Evolutionary conservation across 1,140 invertebrate species (phyloP).

Genomic region (Bicyclus anynana): DNA sequence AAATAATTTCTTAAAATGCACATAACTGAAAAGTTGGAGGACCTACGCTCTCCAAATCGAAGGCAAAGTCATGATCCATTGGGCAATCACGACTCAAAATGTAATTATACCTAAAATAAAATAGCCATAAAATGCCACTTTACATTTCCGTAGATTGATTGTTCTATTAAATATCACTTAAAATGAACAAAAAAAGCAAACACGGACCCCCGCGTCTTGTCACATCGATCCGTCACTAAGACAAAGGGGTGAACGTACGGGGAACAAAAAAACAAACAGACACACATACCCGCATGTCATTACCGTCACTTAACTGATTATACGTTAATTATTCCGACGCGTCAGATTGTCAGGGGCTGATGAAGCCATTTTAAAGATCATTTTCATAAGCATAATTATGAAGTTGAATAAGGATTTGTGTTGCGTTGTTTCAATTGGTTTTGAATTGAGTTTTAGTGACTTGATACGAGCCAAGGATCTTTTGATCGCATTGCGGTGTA

Average conservation of each 20-base stretch:
- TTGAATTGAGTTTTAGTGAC: slow-evolving; percentile 14
- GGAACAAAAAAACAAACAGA: slow-evolving; percentile 38
- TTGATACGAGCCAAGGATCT: too few relatives aligned
- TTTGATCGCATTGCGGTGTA: too few relatives aligned
- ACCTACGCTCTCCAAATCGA: too few relatives aligned
- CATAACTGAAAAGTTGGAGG: too few relatives aligned
- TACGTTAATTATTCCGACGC: slow-evolving; percentile 38
- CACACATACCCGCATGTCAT: slow-evolving; percentile 41
- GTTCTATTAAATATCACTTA: slow-evolving; percentile 1
- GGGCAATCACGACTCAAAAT: too few relatives aligned
- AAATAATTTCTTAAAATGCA: too few relatives aligned
- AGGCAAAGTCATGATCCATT: too few relatives aligned
- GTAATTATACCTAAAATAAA: too few relatives aligned
- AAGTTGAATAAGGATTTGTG: slow-evolving; percentile 22
- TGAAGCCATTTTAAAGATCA: slow-evolving; percentile 31
- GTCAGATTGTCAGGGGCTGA: slow-evolving; percentile 39
- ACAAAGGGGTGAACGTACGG: slow-evolving; percentile 36
- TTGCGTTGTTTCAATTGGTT: too few relatives aligned
- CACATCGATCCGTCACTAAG: slow-evolving; percentile 17
- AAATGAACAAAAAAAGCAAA: slow-evolving; percentile 17
- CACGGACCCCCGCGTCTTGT: slow-evolving; percentile 13
- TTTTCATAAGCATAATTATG: slow-evolving; percentile 37
- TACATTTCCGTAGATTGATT: too few relatives aligned
- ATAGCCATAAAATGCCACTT: too few relatives aligned
- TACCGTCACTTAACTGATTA: slow-evolving; percentile 46